phyloP scores from a whole-genome alignment of 2,888 invertebrate species.

The Phragmatobia fuliginosa region DNA sequence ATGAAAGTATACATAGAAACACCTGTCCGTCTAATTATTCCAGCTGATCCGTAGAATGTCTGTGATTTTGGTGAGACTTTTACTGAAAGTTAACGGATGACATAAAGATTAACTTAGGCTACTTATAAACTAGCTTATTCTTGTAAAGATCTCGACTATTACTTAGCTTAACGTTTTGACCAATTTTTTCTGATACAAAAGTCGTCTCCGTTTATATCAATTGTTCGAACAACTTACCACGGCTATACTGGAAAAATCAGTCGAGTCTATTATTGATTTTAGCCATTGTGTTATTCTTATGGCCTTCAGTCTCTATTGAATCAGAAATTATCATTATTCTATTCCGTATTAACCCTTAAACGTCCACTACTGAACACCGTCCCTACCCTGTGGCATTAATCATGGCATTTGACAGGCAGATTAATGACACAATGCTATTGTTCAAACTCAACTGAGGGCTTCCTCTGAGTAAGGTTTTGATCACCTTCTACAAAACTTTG shows the following conservation, averaged over 20 bases:
- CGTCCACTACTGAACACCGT: conserved; percentile 16
- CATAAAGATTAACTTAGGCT: too few species aligned
- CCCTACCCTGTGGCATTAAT: conserved; percentile 14
- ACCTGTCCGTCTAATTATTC: too few species aligned
- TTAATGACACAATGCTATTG: conserved; percentile 19
- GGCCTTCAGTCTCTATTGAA: background rate
- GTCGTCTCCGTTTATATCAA: background rate
- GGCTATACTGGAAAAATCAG: background rate
- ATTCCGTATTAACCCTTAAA: conserved; percentile 16
- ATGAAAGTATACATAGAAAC: too few species aligned
- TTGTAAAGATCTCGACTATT: too few species aligned
- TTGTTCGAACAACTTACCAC: background rate
- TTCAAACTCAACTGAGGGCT: conserved; percentile 12
- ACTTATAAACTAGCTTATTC: too few species aligned
- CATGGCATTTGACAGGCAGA: conserved; percentile 25
- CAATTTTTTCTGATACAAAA: too few species aligned
- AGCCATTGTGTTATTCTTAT: background rate
- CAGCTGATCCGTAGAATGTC: too few species aligned
- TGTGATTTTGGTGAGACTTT: too few species aligned
- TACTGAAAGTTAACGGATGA: too few species aligned
- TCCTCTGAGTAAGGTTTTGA: conserved; percentile 14
- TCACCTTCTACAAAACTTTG: conserved; percentile 10
- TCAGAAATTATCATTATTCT: conserved; percentile 8
- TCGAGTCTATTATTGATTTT: background rate
- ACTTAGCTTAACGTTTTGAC: too few species aligned